These are phyloP conservation scores for Ariopsis seemanni DNA, from an alignment of 2,113 vertebrate species.

Conservation along the genomic window DNA sequence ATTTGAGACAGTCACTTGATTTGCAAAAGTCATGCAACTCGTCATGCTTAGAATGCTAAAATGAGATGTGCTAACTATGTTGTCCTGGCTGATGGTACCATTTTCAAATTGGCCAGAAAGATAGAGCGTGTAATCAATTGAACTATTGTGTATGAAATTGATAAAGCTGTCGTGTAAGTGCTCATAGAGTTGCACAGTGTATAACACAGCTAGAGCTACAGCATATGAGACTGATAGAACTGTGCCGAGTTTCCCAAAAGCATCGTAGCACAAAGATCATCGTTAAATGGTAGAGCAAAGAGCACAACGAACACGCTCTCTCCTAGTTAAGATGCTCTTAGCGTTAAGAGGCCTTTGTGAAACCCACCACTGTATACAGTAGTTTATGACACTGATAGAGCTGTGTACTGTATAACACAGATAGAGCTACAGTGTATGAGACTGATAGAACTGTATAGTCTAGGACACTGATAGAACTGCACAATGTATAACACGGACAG, in stretches of 20 bases:
- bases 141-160: not conserved
- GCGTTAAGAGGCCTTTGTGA: too few species aligned
- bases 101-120: not conserved
- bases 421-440: not conserved
- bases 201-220: not conserved
- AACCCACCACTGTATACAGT: too few species aligned
- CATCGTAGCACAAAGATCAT: too few species aligned
- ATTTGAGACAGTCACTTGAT: not conserved
- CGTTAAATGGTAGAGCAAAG: too few species aligned
- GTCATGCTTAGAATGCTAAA: not conserved
- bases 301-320: too few species aligned
- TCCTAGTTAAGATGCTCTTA: too few species aligned
- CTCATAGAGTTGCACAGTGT: not conserved
- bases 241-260: not conserved
- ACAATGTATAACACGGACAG: not conserved
- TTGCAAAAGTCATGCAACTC: not conserved
- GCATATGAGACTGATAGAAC: not conserved
- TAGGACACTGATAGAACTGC: not conserved
- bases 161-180: not conserved
- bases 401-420: not conserved
- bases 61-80: not conserved
- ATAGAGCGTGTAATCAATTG: not conserved
- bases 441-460: not conserved
- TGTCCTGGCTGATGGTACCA: not conserved
- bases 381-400: not conserved